Evolutionary conservation across 2,797 vertebrate genomes (phyloP).

Genomic region (Spinus pinus): DNA sequence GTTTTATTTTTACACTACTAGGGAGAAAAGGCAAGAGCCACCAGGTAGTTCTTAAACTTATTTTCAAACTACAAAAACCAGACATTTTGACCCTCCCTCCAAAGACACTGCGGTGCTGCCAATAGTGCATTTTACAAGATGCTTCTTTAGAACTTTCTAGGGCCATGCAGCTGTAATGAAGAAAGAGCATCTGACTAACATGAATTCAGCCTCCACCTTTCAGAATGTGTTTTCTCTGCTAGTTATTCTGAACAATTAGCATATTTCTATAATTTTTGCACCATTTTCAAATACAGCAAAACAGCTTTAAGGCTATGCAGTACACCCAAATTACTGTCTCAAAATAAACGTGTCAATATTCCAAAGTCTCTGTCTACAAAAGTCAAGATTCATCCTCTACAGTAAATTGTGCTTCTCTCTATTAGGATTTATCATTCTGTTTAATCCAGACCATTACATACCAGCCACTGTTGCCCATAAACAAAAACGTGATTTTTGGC

Average conservation of each 20-base stretch:
- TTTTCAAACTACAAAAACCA: background rate
- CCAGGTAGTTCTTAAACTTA: background rate
- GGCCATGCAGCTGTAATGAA: background rate
- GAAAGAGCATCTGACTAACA: background rate
- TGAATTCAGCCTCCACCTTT: background rate
- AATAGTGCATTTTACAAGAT: background rate
- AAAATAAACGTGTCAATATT: background rate
- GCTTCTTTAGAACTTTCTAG: background rate
- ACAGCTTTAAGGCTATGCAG: background rate
- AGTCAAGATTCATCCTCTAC: background rate
- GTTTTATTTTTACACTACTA: background rate
- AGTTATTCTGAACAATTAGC: background rate
- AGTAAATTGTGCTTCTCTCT: background rate
- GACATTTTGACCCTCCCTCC: background rate
- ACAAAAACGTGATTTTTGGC: slow-evolving; percentile 99
- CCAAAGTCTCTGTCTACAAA: background rate
- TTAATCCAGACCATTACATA: slow-evolving; percentile 73
- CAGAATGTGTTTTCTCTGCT: background rate
- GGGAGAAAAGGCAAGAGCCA: background rate
- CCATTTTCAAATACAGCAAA: background rate
- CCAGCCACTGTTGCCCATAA: slow-evolving; percentile 97
- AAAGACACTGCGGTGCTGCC: background rate
- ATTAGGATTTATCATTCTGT: background rate
- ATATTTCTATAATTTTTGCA: background rate
- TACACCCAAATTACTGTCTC: background rate